Base-by-base conservation (phyloP, 2,888 invertebrate genomes). In the Acanthococcus lagerstroemiae region DNA sequence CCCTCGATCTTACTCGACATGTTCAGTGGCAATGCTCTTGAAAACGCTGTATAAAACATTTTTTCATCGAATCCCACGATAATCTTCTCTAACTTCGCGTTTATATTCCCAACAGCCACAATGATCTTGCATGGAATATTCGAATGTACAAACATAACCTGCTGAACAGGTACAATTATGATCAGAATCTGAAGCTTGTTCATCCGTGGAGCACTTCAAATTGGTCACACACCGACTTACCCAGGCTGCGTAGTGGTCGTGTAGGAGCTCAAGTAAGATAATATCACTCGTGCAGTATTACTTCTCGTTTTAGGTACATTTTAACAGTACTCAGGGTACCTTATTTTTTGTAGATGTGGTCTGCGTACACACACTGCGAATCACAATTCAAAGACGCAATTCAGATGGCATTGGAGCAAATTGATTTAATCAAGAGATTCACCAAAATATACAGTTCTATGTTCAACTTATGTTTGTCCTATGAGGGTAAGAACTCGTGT, bases 111-210 rank as follows among this genome's bases (percentile, higher is more conserved):
- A n/a, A 12, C 73, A 76, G 78, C 71, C 91, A 92, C 82, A 92
- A 92, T 79, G 92, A 92, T 77, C 80, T 91, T 70, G 90, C 91
- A 15, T 91, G 90, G 90, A 91, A 91, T 78, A 89, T 92, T 76
- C 81, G 91, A 71, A 90, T 90, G 78, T 90, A 91, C 79, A 81
- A 90, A 76, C 90, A 90, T 78, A 91, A 91, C 78, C 86, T 87
- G 76, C 84, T 92, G 72, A 87, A 87, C 76, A 88, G 89, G 76
- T 89, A 91, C 76, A 82, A 83, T 73, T 85, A 87, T 76, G 83
- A 82, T 70, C 82, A 84, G 76, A 83, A 86, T 76, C 78, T 87
- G 65, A 79, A 83, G 72, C 81, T 82, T 70, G 82, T 85, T 52
- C 81, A 82, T 72, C 87, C 86, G 15, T 87, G 87, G 87, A 83